These are phyloP conservation scores for Laticauda colubrina DNA, from an alignment of 2,113 vertebrate species.

Conservation along the genomic window DNA sequence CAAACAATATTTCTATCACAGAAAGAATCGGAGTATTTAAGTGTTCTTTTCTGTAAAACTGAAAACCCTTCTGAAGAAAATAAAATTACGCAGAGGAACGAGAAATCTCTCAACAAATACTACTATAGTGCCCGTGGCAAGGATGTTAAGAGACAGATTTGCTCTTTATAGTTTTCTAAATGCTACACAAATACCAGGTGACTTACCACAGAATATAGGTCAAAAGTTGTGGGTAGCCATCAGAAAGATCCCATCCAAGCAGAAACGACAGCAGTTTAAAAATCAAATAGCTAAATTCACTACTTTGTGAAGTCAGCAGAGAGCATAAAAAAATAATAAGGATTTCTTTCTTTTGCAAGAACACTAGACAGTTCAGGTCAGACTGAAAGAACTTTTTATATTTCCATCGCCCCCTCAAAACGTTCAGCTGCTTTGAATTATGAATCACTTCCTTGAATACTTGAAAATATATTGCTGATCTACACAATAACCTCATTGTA, in stretches of 20 bases:
- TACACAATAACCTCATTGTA: not conserved
- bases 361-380: slow-evolving; percentile 26
- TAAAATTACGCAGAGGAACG: slow-evolving; percentile 21
- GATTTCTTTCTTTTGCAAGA: slow-evolving; percentile 26
- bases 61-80: slow-evolving; percentile 33
- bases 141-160: slow-evolving; percentile 42
- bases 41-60: not conserved
- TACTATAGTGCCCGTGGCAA: slow-evolving; percentile 12
- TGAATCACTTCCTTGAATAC: not conserved
- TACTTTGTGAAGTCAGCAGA: slow-evolving; percentile 68
- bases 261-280: slow-evolving; percentile 77
- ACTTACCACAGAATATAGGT: slow-evolving; percentile 75
- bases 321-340: slow-evolving; percentile 43
- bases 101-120: slow-evolving; percentile 28
- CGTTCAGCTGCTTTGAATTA: not conserved
- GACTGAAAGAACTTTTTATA: slow-evolving; percentile 23
- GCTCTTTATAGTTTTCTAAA: slow-evolving; percentile 55
- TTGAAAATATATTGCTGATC: not conserved
- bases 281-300: slow-evolving; percentile 79
- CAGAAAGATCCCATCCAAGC: slow-evolving; percentile 70
- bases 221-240: slow-evolving; percentile 64
- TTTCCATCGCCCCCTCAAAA: not conserved
- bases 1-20: slow-evolving; percentile 45
- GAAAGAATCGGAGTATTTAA: slow-evolving; percentile 40
- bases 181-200: slow-evolving; percentile 69